These are phyloP conservation scores for Pipra filicauda DNA, from an alignment of 2,113 vertebrate genomes.

Conservation along the genomic window DNA sequence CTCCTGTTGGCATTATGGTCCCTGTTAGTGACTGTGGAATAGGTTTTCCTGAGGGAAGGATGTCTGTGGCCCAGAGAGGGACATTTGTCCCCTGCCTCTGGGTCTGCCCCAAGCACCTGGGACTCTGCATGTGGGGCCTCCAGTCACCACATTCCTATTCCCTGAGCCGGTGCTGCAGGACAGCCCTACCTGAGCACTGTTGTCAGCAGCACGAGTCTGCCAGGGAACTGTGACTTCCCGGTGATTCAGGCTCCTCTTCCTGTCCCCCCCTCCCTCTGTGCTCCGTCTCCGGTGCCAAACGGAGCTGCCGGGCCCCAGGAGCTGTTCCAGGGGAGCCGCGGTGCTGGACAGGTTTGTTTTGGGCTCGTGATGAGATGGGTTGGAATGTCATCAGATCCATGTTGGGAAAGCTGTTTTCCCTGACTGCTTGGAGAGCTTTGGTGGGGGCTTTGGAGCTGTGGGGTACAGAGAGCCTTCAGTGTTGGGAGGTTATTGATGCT, in stretches of 20 bases:
- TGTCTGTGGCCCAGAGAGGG: not conserved
- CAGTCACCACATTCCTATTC: conserved; percentile 47
- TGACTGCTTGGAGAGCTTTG: not conserved
- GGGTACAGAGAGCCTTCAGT: not conserved
- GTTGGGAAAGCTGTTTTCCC: not conserved
- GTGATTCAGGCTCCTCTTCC: conserved; percentile 56
- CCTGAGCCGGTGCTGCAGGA: not conserved
- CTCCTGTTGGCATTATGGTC: not conserved
- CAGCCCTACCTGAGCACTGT: not conserved
- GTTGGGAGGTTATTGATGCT: not conserved
- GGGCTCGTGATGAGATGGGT: not conserved
- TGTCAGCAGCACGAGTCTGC: conserved; percentile 8
- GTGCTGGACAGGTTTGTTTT: not conserved
- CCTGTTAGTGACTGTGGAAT: not conserved
- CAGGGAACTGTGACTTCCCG: not conserved
- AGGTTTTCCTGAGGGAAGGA: not conserved
- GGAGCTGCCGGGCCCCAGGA: not conserved
- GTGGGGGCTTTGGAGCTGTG: not conserved
- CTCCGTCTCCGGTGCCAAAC: fast-evolving
- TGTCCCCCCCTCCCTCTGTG: not conserved
- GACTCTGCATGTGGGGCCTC: not conserved
- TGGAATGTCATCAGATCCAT: fast-evolving
- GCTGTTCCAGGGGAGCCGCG: not conserved
- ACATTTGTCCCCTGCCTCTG: not conserved
- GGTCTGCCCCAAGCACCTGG: not conserved